These are phyloP conservation scores for Lutraria lutraria DNA, from an alignment of 2,888 invertebrate species.

Conservation along the genomic window DNA sequence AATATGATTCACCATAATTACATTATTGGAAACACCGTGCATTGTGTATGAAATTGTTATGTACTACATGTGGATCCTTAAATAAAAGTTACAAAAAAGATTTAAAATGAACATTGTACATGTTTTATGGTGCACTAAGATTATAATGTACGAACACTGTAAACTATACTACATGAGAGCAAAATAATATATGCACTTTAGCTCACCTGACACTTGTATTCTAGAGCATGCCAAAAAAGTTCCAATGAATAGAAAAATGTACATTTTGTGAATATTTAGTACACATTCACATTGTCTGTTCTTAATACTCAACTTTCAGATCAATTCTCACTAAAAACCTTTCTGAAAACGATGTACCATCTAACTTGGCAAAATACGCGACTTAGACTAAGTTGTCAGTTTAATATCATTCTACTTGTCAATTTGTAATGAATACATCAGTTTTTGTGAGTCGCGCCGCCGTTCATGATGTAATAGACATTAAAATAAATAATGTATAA, in stretches of 20 bases:
- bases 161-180: too few relatives aligned
- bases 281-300: background rate
- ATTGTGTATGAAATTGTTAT: too few relatives aligned
- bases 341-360: background rate
- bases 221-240: background rate
- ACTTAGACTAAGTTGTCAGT: background rate
- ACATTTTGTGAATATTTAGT: background rate
- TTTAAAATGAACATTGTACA: too few relatives aligned
- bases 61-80: too few relatives aligned
- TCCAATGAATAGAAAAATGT: background rate
- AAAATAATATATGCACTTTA: background rate
- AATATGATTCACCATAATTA: too few relatives aligned
- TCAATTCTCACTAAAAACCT: background rate
- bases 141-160: too few relatives aligned
- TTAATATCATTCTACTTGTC: background rate
- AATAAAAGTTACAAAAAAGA: too few relatives aligned
- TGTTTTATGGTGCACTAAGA: too few relatives aligned
- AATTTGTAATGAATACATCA: conserved; percentile 9
- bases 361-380: background rate
- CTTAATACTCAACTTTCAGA: background rate
- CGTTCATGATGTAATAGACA: conserved; percentile 7
- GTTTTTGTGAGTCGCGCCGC: background rate
- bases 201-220: background rate
- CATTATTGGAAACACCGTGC: too few relatives aligned
- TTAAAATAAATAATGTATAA: background rate